A percentile compares a stretch with the other conserved stretches of the same genome.
Evolutionary conservation across 1,140 invertebrate species (phyloP).

Genomic region (Mizuhopecten yessoensis): DNA sequence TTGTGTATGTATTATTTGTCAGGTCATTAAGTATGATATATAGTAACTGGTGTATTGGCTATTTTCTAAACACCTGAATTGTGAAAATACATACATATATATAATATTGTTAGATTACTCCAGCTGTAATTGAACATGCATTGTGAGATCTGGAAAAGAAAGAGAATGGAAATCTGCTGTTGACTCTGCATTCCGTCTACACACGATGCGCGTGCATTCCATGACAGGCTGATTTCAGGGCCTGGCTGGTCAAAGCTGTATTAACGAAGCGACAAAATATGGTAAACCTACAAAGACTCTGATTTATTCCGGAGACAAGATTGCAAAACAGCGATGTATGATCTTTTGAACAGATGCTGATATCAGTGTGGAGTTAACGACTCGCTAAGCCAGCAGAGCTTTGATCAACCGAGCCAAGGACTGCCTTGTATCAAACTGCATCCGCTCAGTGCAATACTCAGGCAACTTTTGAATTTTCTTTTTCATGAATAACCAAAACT

Average conservation of each 20-base stretch:
- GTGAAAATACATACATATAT: no score
- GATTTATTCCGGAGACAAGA: background rate
- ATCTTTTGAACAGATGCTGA: background rate
- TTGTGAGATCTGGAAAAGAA: background rate
- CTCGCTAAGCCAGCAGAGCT: background rate
- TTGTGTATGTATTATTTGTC: no score
- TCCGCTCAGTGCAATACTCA: background rate
- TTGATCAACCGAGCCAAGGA: background rate
- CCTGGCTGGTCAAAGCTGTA: background rate
- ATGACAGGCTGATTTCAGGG: background rate
- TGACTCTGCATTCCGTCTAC: slow-evolving; percentile 13
- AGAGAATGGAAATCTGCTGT: background rate
- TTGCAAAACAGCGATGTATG: no score
- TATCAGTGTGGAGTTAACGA: background rate
- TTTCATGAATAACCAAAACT: no score
- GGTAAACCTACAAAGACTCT: background rate
- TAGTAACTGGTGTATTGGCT: no score
- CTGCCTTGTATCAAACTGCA: background rate
- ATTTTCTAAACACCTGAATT: no score
- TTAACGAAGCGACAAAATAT: background rate
- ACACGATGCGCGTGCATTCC: slow-evolving; percentile 36
- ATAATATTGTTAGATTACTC: background rate
- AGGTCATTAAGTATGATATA: no score
- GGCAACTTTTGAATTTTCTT: no score
- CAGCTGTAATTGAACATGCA: background rate